Evolutionary conservation across 2,797 vertebrate genomes (phyloP).

Genomic region (Lutjanus campechanus): DNA sequence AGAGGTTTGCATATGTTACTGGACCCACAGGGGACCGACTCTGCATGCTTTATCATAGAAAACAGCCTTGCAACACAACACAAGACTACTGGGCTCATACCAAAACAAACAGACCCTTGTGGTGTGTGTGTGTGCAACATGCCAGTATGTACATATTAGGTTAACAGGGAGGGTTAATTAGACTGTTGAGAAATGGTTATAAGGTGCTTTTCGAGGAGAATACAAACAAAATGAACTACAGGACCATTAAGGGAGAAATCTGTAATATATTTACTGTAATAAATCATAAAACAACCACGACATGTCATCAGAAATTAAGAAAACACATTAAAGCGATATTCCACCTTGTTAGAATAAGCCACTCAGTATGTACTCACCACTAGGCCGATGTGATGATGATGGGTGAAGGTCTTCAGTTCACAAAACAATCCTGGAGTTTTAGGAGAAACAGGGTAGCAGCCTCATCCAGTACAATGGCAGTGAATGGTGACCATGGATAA

Average conservation of each 20-base stretch:
- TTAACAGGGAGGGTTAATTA: constrained; percentile 64
- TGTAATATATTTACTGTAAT: too few relatives aligned
- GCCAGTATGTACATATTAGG: constrained; percentile 60
- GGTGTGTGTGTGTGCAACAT: constrained; percentile 38
- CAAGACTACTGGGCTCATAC: constrained; percentile 65
- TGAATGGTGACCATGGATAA: too few relatives aligned
- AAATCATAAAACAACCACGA: too few relatives aligned
- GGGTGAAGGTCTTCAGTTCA: too few relatives aligned
- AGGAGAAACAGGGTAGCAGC: too few relatives aligned
- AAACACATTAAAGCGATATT: too few relatives aligned
- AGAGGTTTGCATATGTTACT: constrained; percentile 84
- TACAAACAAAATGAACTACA: constrained; percentile 19
- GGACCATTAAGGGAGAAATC: background rate
- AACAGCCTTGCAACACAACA: constrained; percentile 70
- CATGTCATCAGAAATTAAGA: too few relatives aligned
- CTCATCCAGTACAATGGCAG: too few relatives aligned
- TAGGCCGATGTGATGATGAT: too few relatives aligned
- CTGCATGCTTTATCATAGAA: constrained; percentile 78
- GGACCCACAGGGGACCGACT: constrained; percentile 74
- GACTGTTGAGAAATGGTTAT: constrained; percentile 57
- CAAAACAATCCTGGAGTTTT: too few relatives aligned
- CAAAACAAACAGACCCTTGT: constrained; percentile 71
- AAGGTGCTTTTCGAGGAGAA: constrained; percentile 52
- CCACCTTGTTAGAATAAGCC: too few relatives aligned
- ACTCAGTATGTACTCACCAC: too few relatives aligned